These are phyloP conservation scores for Metridium senile DNA, from an alignment of 92 coral and sea anemone species.

Conservation along the genomic window DNA sequence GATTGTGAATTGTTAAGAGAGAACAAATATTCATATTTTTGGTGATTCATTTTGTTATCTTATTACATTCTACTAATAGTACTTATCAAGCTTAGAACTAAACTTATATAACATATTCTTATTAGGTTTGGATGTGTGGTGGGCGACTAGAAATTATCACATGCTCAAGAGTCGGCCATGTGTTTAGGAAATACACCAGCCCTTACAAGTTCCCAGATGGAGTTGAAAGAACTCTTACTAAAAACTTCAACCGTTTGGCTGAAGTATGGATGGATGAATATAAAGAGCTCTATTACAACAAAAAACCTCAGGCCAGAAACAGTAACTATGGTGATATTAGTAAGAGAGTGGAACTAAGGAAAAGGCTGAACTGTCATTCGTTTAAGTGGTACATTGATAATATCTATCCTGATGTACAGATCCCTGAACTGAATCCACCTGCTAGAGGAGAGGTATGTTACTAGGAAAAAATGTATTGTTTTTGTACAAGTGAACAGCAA, in stretches of 20 bases:
- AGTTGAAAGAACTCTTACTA: constrained; percentile 90
- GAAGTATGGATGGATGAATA: constrained; percentile 99
- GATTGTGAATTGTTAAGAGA: too few relatives aligned
- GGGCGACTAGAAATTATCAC: constrained; percentile 97
- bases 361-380: constrained; percentile 77
- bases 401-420: constrained; percentile 95
- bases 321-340: constrained; percentile 93
- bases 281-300: constrained; percentile 95
- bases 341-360: constrained; percentile 76
- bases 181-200: constrained; percentile 93
- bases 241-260: constrained; percentile 95
- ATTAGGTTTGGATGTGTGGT: constrained; percentile 98
- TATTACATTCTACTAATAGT: too few relatives aligned
- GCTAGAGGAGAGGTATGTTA: constrained; percentile 93
- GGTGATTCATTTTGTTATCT: too few relatives aligned
- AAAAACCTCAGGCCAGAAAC: constrained; percentile 91
- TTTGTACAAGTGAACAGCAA: neutral
- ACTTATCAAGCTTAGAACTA: too few relatives aligned
- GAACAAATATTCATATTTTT: too few relatives aligned
- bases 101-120: neutral
- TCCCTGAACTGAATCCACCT: constrained; percentile 97
- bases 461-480: neutral
- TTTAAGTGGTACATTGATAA: constrained; percentile 98
- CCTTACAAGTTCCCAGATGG: constrained; percentile 99
- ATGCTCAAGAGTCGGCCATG: constrained; percentile 98